phyloP scores from a whole-genome alignment of 2,797 vertebrate species.

The Alauda arvensis region DNA sequence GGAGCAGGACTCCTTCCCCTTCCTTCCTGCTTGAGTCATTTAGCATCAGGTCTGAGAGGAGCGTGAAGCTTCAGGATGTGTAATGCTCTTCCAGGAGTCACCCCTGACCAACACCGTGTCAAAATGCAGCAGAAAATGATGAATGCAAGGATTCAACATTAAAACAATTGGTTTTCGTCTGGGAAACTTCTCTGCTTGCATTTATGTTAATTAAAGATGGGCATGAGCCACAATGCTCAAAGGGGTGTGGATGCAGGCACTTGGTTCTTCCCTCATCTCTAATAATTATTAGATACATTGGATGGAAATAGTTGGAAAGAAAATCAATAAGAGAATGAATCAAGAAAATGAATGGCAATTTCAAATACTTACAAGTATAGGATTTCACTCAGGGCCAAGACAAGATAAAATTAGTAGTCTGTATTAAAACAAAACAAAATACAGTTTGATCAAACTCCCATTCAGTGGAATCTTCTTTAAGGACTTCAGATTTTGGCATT shows the following conservation, averaged over 20 bases:
- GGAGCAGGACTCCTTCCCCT: neutral
- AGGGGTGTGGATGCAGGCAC: neutral
- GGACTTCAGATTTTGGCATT: neutral
- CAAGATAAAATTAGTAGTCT: slow-evolving; percentile 39
- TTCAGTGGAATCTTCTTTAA: neutral
- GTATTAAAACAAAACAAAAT: slow-evolving; percentile 44
- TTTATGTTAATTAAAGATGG: slow-evolving; percentile 18
- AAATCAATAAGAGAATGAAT: slow-evolving; percentile 60
- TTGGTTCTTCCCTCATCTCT: slow-evolving; percentile 20
- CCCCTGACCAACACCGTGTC: neutral
- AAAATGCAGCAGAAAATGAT: neutral
- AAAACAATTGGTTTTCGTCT: neutral
- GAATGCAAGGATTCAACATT: neutral
- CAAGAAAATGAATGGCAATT: slow-evolving; percentile 59
- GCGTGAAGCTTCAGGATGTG: neutral
- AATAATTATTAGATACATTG: slow-evolving; percentile 42
- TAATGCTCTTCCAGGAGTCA: neutral
- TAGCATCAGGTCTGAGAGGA: neutral
- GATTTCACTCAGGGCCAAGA: slow-evolving; percentile 43
- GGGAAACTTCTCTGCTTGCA: neutral
- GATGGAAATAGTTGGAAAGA: slow-evolving; percentile 37
- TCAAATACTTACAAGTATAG: slow-evolving; percentile 44
- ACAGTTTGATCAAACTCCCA: neutral
- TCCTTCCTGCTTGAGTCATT: neutral
- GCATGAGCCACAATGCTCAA: neutral